Evolutionary conservation across 37 sponge, comb jelly and placozoan genomes (phyloP).

Genomic region (Bolinopsis microptera): DNA sequence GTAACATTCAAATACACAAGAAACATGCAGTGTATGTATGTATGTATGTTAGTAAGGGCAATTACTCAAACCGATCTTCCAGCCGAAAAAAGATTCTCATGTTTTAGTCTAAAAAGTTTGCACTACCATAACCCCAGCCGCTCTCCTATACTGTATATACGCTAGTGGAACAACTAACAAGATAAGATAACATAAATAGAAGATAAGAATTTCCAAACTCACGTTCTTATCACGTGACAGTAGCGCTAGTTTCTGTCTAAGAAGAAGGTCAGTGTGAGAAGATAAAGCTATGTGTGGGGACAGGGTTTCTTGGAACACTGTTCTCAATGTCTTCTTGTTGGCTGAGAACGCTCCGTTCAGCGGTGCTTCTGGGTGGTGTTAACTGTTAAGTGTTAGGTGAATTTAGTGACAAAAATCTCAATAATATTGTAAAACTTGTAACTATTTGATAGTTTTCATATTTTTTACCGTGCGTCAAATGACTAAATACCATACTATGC

Average conservation of each 20-base stretch:
- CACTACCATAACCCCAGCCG: too few relatives aligned
- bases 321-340: slow-evolving; percentile 17
- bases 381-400: background rate
- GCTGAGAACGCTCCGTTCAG: background rate
- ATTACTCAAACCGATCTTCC: too few relatives aligned
- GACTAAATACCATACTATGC: too few relatives aligned
- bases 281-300: slow-evolving; percentile 49
- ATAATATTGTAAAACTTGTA: background rate
- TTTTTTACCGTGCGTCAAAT: background rate
- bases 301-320: slow-evolving; percentile 4
- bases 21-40: too few relatives aligned
- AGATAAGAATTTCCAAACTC: too few relatives aligned
- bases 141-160: too few relatives aligned
- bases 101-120: too few relatives aligned
- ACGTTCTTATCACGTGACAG: background rate
- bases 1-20: too few relatives aligned
- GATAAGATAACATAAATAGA: too few relatives aligned
- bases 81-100: too few relatives aligned
- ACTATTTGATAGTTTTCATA: background rate
- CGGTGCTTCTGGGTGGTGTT: background rate
- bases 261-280: slow-evolving; percentile 39
- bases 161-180: too few relatives aligned
- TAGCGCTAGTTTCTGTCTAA: background rate
- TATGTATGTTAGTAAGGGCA: too few relatives aligned
- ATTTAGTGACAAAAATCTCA: background rate